These are phyloP conservation scores for Bubo scandiacus DNA, from an alignment of 2,113 vertebrate species.

Conservation along the genomic window DNA sequence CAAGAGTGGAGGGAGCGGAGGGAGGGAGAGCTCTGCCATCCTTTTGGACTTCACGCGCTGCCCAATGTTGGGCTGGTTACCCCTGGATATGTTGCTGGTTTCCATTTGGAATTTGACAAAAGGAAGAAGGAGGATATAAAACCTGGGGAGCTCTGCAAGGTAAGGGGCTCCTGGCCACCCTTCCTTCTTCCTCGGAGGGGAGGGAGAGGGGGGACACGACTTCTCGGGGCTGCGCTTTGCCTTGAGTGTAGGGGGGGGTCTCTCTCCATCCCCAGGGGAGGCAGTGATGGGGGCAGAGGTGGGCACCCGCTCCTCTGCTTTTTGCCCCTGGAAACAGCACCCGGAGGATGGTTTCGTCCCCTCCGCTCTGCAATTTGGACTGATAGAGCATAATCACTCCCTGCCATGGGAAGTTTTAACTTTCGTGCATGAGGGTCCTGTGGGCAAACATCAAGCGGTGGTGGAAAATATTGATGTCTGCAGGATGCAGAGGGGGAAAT, in stretches of 20 bases:
- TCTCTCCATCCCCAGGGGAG: neutral
- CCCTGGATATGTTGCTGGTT: slow-evolving; percentile 69
- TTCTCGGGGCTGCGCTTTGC: neutral
- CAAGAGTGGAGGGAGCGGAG: neutral
- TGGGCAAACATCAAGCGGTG: neutral
- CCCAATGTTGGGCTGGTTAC: slow-evolving; percentile 59
- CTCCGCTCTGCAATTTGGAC: neutral
- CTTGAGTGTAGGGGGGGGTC: neutral
- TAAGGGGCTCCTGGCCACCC: slow-evolving; percentile 28
- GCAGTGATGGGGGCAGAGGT: neutral
- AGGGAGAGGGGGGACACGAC: neutral
- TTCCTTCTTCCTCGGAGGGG: neutral
- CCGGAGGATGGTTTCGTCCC: neutral
- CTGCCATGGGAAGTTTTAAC: slow-evolving; percentile 54
- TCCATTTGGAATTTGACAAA: slow-evolving; percentile 65
- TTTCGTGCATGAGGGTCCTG: slow-evolving; percentile 45
- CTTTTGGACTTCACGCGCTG: slow-evolving; percentile 49
- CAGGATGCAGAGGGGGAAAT: neutral
- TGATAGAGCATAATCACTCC: neutral
- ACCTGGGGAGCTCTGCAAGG: slow-evolving; percentile 40
- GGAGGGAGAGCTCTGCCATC: slow-evolving; percentile 7
- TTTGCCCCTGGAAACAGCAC: neutral
- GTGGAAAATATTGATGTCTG: neutral
- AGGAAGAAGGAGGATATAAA: slow-evolving; percentile 59
- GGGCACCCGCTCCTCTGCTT: neutral